Conservation (phyloP, 1,140 invertebrate species). For the Papilio helenus region DNA sequence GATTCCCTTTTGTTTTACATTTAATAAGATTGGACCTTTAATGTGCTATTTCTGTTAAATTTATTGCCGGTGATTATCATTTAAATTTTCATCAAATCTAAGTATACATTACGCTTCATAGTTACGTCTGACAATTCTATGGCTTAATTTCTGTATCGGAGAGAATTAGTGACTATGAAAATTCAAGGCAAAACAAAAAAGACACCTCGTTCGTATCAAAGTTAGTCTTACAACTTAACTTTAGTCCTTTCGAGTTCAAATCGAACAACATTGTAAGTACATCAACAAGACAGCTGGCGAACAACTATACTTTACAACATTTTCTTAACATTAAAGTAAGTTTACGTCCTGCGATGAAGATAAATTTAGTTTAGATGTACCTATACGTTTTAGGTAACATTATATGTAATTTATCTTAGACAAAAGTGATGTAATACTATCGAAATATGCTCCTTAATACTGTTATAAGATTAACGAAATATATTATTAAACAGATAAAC, state of each 20-base stretch:
- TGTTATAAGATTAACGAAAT: background rate
- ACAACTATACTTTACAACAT: background rate
- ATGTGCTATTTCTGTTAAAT: conserved; percentile 15
- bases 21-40: conserved; percentile 20
- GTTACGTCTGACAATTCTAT: background rate
- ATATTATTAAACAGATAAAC: background rate
- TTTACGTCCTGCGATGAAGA: background rate
- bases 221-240: background rate
- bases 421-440: too few species aligned
- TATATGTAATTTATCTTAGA: too few species aligned
- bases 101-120: background rate
- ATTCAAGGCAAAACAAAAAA: background rate
- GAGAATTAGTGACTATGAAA: background rate
- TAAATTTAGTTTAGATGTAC: background rate
- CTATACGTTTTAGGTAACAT: too few species aligned
- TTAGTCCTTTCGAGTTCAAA: background rate
- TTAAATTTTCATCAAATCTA: background rate
- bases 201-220: background rate
- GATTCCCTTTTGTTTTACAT: conserved; percentile 23
- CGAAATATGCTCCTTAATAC: too few species aligned
- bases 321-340: background rate
- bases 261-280: conserved; percentile 6
- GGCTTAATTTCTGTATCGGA: background rate
- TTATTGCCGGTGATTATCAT: conserved; percentile 5
- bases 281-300: background rate